Evolutionary conservation across 2,113 vertebrate genomes (phyloP).

Genomic region (Diglossa brunneiventris): DNA sequence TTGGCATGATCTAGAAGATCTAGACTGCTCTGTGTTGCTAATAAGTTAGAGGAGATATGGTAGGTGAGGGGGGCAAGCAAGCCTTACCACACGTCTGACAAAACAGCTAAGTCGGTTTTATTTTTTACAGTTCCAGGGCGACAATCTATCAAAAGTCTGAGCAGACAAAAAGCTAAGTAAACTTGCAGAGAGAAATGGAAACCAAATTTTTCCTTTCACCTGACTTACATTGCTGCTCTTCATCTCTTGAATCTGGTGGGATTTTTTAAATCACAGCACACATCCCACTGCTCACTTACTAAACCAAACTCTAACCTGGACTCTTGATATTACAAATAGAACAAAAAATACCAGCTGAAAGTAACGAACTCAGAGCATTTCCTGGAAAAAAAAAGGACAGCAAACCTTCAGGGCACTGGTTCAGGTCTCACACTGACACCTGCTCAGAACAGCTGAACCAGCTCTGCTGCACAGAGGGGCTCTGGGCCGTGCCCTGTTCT

Average conservation of each 20-base stretch:
- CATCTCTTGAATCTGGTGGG: background rate
- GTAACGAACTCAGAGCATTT: background rate
- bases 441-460: background rate
- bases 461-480: background rate
- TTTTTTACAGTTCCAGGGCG: background rate
- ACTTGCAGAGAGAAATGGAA: background rate
- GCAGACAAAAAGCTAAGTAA: background rate
- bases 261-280: background rate
- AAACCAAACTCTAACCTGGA: background rate
- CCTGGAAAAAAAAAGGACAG: background rate
- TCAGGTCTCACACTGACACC: background rate
- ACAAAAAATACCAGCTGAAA: background rate
- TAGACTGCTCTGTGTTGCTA: background rate
- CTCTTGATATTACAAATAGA: background rate
- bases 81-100: background rate
- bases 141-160: background rate
- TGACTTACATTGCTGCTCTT: background rate
- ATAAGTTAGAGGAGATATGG: background rate
- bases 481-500: background rate
- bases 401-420: background rate
- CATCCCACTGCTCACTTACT: background rate
- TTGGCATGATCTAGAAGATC: background rate
- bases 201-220: fast-evolving
- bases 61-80: background rate
- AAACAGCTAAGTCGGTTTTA: background rate